Percentiles rank a stretch among this genome's conserved stretches.
Conservation (phyloP, 2,888 invertebrate species). For the Phragmatobia fuliginosa region DNA sequence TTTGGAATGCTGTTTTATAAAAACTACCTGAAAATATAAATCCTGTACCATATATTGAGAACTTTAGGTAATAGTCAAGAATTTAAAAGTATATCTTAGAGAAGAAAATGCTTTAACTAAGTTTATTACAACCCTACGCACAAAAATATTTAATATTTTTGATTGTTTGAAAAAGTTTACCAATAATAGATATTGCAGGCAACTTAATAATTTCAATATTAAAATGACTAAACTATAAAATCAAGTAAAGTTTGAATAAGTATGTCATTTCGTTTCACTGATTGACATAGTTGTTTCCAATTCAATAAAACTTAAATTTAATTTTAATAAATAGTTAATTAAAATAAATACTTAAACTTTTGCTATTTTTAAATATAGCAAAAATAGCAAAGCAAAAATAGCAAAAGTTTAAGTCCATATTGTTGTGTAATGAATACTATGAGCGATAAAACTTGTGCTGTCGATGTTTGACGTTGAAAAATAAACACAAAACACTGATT, state of each 20-base stretch:
- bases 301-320: slow-evolving; percentile 7
- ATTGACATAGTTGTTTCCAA: background rate
- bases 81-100: background rate
- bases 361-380: no score
- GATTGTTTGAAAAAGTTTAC: background rate
- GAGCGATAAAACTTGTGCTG: background rate
- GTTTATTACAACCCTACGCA: background rate
- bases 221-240: background rate
- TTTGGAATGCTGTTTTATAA: background rate
- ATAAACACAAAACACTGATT: slow-evolving; percentile 42
- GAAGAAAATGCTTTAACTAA: background rate
- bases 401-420: background rate
- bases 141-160: background rate
- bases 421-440: background rate
- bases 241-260: background rate
- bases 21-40: no score
- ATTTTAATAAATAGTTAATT: no score
- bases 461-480: slow-evolving; percentile 23
- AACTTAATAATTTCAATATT: background rate
- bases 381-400: no score
- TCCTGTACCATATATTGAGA: no score
- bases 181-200: background rate
- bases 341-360: no score
- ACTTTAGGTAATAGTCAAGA: background rate
- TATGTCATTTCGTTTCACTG: background rate